These are phyloP conservation scores for Crossaster papposus DNA, from an alignment of 53 echinoderm and acorn worm species.

Conservation along the genomic window DNA sequence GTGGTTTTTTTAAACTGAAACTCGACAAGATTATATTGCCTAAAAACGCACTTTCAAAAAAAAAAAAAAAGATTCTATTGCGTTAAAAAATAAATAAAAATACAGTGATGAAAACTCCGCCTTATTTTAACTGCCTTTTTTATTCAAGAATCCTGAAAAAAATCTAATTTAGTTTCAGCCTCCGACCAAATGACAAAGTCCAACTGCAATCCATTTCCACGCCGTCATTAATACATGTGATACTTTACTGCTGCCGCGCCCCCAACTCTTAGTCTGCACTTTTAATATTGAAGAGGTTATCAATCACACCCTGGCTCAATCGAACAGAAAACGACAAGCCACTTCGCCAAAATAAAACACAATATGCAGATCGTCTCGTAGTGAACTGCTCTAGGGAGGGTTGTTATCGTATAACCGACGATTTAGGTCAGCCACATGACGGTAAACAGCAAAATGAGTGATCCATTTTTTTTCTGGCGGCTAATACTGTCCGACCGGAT, in stretches of 20 bases:
- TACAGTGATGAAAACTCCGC: neutral
- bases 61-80: no score
- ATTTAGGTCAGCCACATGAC: constrained; percentile 38
- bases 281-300: neutral
- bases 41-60: no score
- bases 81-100: neutral
- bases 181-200: neutral
- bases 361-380: neutral
- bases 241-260: neutral
- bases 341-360: neutral
- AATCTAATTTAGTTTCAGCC: neutral
- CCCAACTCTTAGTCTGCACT: neutral
- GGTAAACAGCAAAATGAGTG: constrained; percentile 2
- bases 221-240: neutral
- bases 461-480: neutral
- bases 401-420: neutral
- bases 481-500: constrained; percentile 23
- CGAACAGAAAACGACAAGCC: neutral
- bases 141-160: no score
- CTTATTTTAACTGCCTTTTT: no score
- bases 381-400: neutral
- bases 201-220: neutral
- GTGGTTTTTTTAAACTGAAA: no score
- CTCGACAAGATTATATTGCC: no score
- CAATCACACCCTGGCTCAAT: neutral